Base-by-base conservation (phyloP, 2,113 vertebrate genomes). In the Chamaetylas fuelleborni region DNA sequence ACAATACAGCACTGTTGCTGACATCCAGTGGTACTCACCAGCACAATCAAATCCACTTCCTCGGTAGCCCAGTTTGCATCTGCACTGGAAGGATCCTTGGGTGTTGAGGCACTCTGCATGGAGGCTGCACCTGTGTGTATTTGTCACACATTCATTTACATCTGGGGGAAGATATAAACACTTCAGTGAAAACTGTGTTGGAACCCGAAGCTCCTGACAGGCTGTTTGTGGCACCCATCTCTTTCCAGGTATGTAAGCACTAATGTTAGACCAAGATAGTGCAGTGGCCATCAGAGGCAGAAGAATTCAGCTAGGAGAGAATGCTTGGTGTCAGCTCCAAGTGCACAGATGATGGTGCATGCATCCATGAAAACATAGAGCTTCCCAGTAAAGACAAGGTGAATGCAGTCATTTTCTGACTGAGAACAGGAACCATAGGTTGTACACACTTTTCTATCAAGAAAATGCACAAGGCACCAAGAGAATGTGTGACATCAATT, bases 81-180 rank as follows among this genome's bases (percentile, higher is more conserved):
- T 98, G 97, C 99, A 99, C 96, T 98, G 99, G 98, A 98, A 99
- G 74, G 99, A 99, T 61, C 99, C 99, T 36, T 96, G 95, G 3
- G 98, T 99, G 97, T 99, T 99, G 96, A 99, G 95, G 92, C 99
- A 99, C 53, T 98, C 98, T 83, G 99, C 99, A 2, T 99, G 98
- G 80, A 95, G 96, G 92, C 97, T 99, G 97, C 99, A 99, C 48
- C 96, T 97, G 82, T 99, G 98, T 67, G 94, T 98, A 58, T 96
- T 96, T 76, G 91, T 28, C 70, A 97, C 90, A 88, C 99, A 99
- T 96, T 99, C 99, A 64, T 99, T 98, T 45, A 98, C 86, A 96
- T 99, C 99, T 99, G 97, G 76, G 76, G 98, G 93, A 77, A 95
- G 24, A 93, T 5, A 69, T 0, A 90, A 88, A 88, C 1, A 31